phyloP scores from a whole-genome alignment of 2,113 vertebrate species.

The Pionites leucogaster region DNA sequence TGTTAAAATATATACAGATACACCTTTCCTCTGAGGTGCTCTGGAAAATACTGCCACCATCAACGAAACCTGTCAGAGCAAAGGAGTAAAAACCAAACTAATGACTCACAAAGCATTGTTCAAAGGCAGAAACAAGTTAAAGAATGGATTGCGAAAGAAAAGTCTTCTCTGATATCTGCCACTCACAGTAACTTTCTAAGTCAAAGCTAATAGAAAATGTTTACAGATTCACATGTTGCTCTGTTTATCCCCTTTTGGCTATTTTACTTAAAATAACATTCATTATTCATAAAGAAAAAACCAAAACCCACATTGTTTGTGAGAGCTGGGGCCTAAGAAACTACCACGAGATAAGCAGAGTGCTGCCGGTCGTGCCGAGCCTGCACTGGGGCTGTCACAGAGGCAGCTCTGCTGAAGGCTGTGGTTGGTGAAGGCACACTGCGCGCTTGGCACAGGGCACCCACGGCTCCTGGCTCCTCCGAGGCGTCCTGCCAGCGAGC shows the following conservation, averaged over 20 bases:
- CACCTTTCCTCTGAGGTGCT: not conserved
- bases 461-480: not conserved
- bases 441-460: not conserved
- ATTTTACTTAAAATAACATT: not conserved
- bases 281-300: not conserved
- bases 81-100: not conserved
- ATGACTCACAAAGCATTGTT: not conserved
- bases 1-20: not conserved
- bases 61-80: not conserved
- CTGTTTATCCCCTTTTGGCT: not conserved
- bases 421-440: not conserved
- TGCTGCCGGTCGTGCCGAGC: not conserved
- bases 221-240: slow-evolving; percentile 10
- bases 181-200: not conserved
- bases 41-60: not conserved
- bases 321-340: not conserved
- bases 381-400: not conserved
- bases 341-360: not conserved
- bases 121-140: not conserved
- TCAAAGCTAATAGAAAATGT: not conserved
- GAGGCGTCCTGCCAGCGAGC: not conserved
- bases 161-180: not conserved
- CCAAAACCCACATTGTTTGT: not conserved
- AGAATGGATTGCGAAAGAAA: not conserved
- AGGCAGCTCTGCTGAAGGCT: not conserved